Evolutionary conservation across 2,888 invertebrate genomes (phyloP), one percentile per base, ranked within the genome.

Genomic region (Hirtodrosophila confusa): DNA sequence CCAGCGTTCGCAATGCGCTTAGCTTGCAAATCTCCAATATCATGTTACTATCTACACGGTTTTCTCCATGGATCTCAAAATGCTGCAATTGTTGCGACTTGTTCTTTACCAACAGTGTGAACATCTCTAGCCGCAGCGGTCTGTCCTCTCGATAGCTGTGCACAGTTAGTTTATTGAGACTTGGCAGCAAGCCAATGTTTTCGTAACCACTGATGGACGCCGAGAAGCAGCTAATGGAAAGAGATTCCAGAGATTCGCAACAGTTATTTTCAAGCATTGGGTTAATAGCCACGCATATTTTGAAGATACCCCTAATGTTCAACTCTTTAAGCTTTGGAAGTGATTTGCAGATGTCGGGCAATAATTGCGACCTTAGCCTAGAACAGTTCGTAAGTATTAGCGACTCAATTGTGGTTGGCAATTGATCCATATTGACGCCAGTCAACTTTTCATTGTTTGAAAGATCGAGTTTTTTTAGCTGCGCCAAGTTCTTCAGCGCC

Each of bases 131-230:
- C 6, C 64, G 53, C 5, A 69, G 3, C 1, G 17, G 2, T 0
- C 4, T 8, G 4, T 11, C 10, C 4, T 12, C 33, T 3, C 7
- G 27, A 24, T 57, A 5, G 33, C 17, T 6, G 9, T 51, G 9
- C 8, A 75, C 23, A 39, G 29, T 12, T 3, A 82, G 40, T 2
- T 61, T 45, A 51, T 69, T 85, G 1, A 82, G 55, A 2, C 17
- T 50, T 9, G 80, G 85, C 4, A 82, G 12, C 40, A 47, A 48
- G n/a, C 78, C 82, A 17, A 82, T 39, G 5, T 54, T 9, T 31
- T 76, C 69, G 24, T 69, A 71, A 0, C 27, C 41, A 11, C 11
- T 10, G 9, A 1, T 4, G 0, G 9, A 7, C 35, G 6, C 33
- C 7, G 2, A 12, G 12, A 27, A 35, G n/a, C 24, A 24, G 43